These are phyloP conservation scores for Fabriciana adippe DNA, from an alignment of 2,888 invertebrate species.

Conservation along the genomic window DNA sequence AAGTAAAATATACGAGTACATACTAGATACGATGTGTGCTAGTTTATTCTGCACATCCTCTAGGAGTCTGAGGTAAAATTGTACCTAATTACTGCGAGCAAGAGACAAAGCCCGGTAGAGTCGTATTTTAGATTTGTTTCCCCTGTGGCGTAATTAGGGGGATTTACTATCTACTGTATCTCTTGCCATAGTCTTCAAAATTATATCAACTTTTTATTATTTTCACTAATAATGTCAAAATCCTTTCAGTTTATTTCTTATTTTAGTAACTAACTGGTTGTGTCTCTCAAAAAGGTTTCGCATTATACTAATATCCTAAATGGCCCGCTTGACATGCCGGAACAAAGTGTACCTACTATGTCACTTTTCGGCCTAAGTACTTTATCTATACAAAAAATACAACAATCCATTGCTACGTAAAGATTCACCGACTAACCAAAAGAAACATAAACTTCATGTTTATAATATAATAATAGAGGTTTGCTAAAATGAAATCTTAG, in stretches of 20 bases:
- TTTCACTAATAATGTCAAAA: not conserved
- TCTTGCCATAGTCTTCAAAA: slow-evolving; percentile 1
- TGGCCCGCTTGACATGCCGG: no score
- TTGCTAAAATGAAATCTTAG: no score
- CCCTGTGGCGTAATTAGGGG: slow-evolving; percentile 26
- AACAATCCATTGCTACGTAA: no score
- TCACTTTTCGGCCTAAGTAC: no score
- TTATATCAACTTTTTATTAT: slow-evolving; percentile 2
- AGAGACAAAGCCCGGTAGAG: slow-evolving; percentile 25
- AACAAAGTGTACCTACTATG: no score
- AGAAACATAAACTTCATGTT: no score
- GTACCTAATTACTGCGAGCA: slow-evolving; percentile 34
- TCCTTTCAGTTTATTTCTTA: not conserved
- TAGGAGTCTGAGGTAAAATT: slow-evolving; percentile 30
- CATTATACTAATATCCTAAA: no score
- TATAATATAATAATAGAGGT: no score
- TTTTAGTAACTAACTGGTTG: no score
- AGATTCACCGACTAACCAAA: no score
- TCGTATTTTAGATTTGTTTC: slow-evolving; percentile 32
- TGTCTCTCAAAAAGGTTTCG: no score
- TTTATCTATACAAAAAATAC: no score
- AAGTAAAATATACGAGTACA: slow-evolving; percentile 1
- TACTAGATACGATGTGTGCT: slow-evolving; percentile 26
- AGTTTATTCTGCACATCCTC: slow-evolving; percentile 31
- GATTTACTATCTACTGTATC: slow-evolving; percentile 21